Conservation (phyloP, 1,140 invertebrate species). For the Hyposmocoma kahamanoa region DNA sequence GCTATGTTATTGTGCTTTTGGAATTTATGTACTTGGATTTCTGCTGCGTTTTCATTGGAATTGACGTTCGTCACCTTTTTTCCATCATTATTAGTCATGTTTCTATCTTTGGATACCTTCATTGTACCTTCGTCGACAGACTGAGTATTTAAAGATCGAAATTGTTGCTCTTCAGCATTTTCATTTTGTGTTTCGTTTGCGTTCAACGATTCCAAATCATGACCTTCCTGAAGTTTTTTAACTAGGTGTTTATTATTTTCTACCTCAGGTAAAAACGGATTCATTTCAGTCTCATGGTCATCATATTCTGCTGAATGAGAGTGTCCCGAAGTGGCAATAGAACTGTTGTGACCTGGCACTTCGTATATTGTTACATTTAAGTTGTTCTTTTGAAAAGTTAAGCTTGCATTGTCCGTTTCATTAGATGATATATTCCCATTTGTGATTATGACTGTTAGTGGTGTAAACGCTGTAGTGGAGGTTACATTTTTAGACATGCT, state of each 20-base stretch:
- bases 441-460: background rate
- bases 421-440: conserved; percentile 10
- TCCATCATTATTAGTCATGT: too few relatives aligned
- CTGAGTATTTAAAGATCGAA: too few relatives aligned
- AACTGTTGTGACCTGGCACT: conserved; percentile 46
- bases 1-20: too few relatives aligned
- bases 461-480: background rate
- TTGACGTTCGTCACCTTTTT: too few relatives aligned
- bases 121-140: too few relatives aligned
- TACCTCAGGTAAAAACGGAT: conserved; percentile 77
- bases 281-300: conserved; percentile 74
- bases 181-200: conserved; percentile 66
- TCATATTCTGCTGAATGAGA: conserved; percentile 44
- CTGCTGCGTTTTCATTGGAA: too few relatives aligned
- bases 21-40: too few relatives aligned
- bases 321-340: conserved; percentile 25
- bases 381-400: conserved; percentile 41
- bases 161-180: conserved; percentile 47
- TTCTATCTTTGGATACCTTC: too few relatives aligned
- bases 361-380: conserved; percentile 60
- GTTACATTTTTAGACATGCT: background rate
- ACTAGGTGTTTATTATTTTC: conserved; percentile 75
- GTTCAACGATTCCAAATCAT: conserved; percentile 56
- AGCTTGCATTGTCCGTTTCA: conserved; percentile 25
- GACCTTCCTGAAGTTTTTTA: conserved; percentile 71